Evolutionary conservation across 2,888 invertebrate species (phyloP).

Genomic region (Escarpia spicata): DNA sequence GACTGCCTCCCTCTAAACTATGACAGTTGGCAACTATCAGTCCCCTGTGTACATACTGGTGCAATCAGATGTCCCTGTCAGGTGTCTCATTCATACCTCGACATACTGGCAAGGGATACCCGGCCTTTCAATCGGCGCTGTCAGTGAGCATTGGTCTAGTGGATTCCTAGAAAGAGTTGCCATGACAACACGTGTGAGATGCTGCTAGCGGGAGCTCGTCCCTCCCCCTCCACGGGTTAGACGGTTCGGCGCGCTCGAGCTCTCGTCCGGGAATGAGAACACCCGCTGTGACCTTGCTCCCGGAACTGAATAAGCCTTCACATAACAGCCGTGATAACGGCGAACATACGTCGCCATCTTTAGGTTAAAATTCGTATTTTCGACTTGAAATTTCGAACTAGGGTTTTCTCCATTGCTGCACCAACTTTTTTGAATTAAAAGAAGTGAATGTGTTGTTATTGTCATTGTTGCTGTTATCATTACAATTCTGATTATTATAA

Average conservation of each 20-base stretch:
- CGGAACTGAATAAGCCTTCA: background rate
- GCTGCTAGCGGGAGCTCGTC: background rate
- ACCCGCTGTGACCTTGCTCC: background rate
- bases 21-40: background rate
- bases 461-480: no score
- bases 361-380: no score
- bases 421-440: no score
- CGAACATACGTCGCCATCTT: no score
- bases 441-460: no score
- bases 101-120: background rate
- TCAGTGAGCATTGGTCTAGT: background rate
- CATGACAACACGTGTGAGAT: background rate
- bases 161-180: background rate
- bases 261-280: background rate
- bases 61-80: background rate
- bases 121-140: background rate
- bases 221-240: background rate
- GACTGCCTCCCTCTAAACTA: no score
- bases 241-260: background rate
- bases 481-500: no score
- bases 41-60: background rate
- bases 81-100: background rate
- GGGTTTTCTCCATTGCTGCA: no score
- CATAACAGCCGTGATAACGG: no score
- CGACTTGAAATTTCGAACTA: no score